A percentile compares a stretch with the other conserved stretches of the same genome.
These are phyloP conservation scores for Pegea sp. DNA, from an alignment of 23 tunicate species.

Conservation along the genomic window DNA sequence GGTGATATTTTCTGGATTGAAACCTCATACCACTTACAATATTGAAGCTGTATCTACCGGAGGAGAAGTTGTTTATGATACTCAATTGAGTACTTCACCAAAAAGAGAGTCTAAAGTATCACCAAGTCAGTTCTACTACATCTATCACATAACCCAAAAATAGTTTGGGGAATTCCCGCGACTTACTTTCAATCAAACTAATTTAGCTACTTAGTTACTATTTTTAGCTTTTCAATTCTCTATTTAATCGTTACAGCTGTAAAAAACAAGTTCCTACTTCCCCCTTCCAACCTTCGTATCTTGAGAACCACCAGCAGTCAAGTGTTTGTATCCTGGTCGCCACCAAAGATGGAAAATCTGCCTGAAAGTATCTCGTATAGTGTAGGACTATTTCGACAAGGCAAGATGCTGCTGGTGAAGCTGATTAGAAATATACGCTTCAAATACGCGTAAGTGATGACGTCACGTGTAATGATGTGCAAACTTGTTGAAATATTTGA, in stretches of 20 bases:
- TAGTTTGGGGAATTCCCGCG: neutral
- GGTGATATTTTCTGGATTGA: neutral
- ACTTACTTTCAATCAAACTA: neutral
- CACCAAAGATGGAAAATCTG: too few relatives aligned
- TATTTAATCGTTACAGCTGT: neutral
- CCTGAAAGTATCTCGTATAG: too few relatives aligned
- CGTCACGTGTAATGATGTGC: too few relatives aligned
- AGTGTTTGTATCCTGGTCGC: too few relatives aligned
- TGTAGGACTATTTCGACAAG: neutral
- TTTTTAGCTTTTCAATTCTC: too few relatives aligned
- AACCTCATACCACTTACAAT: neutral
- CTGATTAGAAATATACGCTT: neutral
- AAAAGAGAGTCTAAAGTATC: neutral
- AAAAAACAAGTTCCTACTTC: too few relatives aligned
- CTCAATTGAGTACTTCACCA: neutral
- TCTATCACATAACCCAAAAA: neutral
- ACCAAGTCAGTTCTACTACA: neutral
- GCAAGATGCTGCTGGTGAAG: slow-evolving; percentile 1
- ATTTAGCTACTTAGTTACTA: too few relatives aligned
- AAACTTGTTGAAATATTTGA: too few relatives aligned
- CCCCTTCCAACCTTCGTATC: too few relatives aligned
- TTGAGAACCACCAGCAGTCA: neutral
- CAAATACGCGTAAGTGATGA: too few relatives aligned
- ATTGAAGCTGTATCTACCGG: neutral
- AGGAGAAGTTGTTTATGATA: neutral